These are phyloP conservation scores for Campoplex capitator DNA, from an alignment of 2,888 invertebrate genomes.

Conservation along the genomic window DNA sequence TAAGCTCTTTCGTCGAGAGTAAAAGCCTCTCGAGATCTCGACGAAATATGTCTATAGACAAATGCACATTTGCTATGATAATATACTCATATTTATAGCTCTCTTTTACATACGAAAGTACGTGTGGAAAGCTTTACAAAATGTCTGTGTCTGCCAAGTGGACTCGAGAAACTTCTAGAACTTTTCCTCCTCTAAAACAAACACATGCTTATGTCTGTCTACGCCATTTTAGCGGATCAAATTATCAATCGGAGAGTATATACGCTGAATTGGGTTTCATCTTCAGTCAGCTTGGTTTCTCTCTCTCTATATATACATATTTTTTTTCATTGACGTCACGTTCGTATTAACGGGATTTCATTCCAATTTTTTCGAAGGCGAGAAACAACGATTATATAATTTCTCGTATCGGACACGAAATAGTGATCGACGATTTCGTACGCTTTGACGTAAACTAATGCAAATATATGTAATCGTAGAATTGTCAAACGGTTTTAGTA, in stretches of 20 bases:
- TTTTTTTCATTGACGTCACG: not conserved
- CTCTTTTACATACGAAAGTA: conserved; percentile 7
- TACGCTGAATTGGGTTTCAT: not conserved
- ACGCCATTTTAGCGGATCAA: not conserved
- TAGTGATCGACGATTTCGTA: not conserved
- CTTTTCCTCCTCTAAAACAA: not conserved
- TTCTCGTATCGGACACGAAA: not conserved
- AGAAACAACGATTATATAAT: not conserved
- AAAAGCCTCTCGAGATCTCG: conserved; percentile 47
- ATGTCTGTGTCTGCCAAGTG: conserved; percentile 19
- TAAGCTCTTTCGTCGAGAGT: conserved; percentile 44
- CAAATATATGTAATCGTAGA: not conserved
- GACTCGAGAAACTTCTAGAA: conserved; percentile 38
- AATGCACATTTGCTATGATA: conserved; percentile 14
- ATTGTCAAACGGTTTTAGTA: not conserved
- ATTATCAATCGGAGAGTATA: not conserved
- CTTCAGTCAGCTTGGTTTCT: not conserved
- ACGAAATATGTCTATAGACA: not conserved
- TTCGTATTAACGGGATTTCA: not conserved
- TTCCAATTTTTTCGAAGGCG: not conserved
- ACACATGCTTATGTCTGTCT: not conserved
- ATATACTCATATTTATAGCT: conserved; percentile 32
- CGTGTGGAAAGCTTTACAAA: not conserved
- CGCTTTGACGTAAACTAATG: not conserved
- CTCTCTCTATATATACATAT: too few species aligned